phyloP scores from a whole-genome alignment of 2,888 invertebrate species.

The Mesorhabditis belari region DNA sequence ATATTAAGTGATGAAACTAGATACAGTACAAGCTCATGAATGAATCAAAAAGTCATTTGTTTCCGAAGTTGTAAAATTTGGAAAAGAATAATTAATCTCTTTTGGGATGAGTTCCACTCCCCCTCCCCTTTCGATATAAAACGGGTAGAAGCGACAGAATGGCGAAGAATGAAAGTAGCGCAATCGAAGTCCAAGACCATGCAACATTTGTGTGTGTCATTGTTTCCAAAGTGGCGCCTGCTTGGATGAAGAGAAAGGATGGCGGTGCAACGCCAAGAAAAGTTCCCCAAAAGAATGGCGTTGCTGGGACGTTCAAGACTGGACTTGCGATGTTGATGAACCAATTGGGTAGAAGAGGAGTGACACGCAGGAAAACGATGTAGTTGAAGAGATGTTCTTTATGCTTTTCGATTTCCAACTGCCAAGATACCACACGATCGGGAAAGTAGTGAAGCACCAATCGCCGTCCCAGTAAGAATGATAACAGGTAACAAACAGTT shows the following conservation, averaged over 20 bases:
- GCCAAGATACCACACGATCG: slow-evolving; percentile 77
- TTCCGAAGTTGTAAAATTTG: neutral
- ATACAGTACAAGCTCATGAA: too few species aligned
- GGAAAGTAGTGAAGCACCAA: slow-evolving; percentile 82
- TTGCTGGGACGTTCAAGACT: slow-evolving; percentile 85
- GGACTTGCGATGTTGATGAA: slow-evolving; percentile 94
- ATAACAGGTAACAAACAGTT: slow-evolving; percentile 84
- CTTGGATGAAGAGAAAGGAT: slow-evolving; percentile 92
- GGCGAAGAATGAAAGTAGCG: slow-evolving; percentile 68
- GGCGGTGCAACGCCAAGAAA: slow-evolving; percentile 94
- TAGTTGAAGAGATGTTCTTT: slow-evolving; percentile 84
- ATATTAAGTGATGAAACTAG: too few species aligned
- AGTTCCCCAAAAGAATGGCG: slow-evolving; percentile 87
- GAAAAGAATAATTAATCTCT: slow-evolving; percentile 4
- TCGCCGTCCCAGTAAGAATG: slow-evolving; percentile 78
- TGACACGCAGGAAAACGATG: slow-evolving; percentile 89
- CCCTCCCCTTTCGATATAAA: slow-evolving; percentile 59
- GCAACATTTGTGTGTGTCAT: slow-evolving; percentile 80
- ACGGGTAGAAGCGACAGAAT: slow-evolving; percentile 79
- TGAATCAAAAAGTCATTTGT: too few species aligned
- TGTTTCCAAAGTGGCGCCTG: slow-evolving; percentile 88
- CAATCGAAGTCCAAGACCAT: slow-evolving; percentile 28
- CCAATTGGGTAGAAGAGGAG: slow-evolving; percentile 97
- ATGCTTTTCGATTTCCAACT: slow-evolving; percentile 68
- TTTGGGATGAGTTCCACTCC: slow-evolving; percentile 5